Conservation (phyloP, 2,797 vertebrate species). For the Eidolon dupreanum region DNA sequence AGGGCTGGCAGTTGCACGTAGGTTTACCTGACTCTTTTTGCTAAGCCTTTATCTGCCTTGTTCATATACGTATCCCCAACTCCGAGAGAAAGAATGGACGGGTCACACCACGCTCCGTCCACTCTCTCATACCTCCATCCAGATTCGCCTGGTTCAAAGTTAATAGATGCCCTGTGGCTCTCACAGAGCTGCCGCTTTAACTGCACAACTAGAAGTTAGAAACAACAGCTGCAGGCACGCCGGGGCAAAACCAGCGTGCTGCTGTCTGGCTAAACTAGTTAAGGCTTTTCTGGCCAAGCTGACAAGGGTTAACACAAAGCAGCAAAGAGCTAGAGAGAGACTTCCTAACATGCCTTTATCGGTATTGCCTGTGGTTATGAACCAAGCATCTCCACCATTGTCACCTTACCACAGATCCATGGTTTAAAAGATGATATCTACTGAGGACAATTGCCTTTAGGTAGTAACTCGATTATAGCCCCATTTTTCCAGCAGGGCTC, state of each 20-base stretch:
- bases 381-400: neutral
- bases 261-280: neutral
- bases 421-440: neutral
- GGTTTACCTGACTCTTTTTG: neutral
- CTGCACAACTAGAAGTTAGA: constrained; percentile 11
- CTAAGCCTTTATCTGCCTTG: neutral
- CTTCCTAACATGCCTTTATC: neutral
- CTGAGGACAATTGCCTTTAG: neutral
- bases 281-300: neutral
- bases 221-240: neutral
- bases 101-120: neutral
- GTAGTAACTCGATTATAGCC: neutral
- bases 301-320: neutral
- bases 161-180: neutral
- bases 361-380: neutral
- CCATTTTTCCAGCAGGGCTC: neutral
- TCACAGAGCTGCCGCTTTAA: neutral
- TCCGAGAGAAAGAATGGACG: neutral
- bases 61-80: neutral
- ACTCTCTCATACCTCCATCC: neutral
- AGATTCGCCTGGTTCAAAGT: neutral
- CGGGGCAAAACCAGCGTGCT: neutral
- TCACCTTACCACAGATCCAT: neutral
- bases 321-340: neutral
- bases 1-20: neutral